phyloP scores from a whole-genome alignment of 2,113 vertebrate species.

The Sisor rabdophorus region DNA sequence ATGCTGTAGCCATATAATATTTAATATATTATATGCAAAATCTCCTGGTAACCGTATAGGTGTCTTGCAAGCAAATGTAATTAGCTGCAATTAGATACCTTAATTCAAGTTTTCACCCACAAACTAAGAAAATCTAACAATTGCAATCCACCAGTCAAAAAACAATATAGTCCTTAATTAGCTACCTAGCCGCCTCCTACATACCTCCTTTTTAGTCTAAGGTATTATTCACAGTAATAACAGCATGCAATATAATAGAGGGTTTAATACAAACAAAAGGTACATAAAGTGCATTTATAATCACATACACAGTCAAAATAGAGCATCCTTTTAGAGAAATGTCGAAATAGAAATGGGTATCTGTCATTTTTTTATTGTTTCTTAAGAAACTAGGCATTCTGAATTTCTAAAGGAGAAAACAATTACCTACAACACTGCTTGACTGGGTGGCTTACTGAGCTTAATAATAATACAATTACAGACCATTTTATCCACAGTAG shows the following conservation, averaged over 20 bases:
- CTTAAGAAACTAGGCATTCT: neutral
- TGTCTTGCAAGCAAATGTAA: neutral
- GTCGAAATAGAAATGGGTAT: neutral
- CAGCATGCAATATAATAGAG: slow-evolving; percentile 12
- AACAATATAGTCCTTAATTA: neutral
- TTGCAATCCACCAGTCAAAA: neutral
- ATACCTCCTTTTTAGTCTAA: neutral
- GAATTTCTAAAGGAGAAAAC: neutral
- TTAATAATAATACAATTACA: slow-evolving; percentile 21
- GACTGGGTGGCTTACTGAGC: slow-evolving; percentile 17
- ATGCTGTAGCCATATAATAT: neutral
- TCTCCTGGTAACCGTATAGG: neutral
- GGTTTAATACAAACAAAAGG: neutral
- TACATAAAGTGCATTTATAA: neutral
- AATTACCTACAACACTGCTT: slow-evolving; percentile 1
- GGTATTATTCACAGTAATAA: neutral
- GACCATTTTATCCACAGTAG: slow-evolving; percentile 12
- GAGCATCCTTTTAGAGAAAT: neutral
- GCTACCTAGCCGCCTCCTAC: neutral
- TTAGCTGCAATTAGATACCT: too few relatives aligned
- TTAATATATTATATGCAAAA: neutral
- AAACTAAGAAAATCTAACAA: neutral
- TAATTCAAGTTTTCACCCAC: neutral
- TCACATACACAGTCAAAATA: neutral
- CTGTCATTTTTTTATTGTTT: neutral